Base-by-base conservation (phyloP, 2,113 vertebrate species). In the Procavia capensis region DNA sequence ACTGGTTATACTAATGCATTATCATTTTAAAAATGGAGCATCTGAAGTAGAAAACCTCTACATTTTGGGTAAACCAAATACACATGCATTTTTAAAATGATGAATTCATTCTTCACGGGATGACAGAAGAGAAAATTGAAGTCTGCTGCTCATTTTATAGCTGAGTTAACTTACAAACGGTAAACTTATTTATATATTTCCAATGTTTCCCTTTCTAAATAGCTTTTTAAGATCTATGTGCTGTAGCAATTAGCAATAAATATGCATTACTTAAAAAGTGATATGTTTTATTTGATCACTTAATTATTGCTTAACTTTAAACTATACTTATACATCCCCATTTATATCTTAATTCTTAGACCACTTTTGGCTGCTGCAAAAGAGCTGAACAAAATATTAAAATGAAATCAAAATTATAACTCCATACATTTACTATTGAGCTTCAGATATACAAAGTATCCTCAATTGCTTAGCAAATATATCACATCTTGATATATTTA, bases 111-210 rank as follows among this genome's bases (percentile, higher is more conserved):
- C 95, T 95, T 96, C 95, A 96, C 68, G 34, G 47, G 13, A 87
- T 96, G 88, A 92, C 90, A 94, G 22, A 78, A 59, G 25, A 95
- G 92, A 88, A 96, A 95, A 97, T 96, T 95, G 87, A 97, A 97
- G 92, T 94, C 81, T 85, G 76, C 14, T 90, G 45, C 54, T 96
- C 78, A 95, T 97, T 95, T 97, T 85, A 93, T 95, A 96, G 94
- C 74, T 96, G 92, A 96, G 6, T 45, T 95, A 90, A 85, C 31
- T 90, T 96, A 45, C 41, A 88, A 95, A 45, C 72, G 41, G 88
- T 87, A 78, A 47, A 90, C 5, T 6, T 59, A 87, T 43, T 85
- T 50, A 90, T 64, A 64, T 79, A 85, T 95, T 92, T 92, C 39
- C 68, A 74, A 22, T 54, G 16, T 75, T 86, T 75, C 43, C 7